Evolutionary conservation across 1,140 invertebrate species (phyloP).

Genomic region (Sminthurides bifidus): DNA sequence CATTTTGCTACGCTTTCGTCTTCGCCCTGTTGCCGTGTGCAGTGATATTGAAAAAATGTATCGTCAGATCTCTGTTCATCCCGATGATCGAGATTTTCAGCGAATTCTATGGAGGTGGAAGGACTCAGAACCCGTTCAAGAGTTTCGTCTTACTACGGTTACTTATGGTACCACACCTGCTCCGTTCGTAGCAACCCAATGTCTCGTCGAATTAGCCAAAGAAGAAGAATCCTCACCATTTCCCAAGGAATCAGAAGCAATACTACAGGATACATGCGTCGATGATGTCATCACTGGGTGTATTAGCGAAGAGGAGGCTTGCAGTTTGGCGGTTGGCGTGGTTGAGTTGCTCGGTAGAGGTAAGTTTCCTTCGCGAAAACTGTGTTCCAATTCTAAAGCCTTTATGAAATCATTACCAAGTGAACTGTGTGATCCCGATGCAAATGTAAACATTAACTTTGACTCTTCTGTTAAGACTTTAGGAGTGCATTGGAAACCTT

Average conservation of each 20-base stretch:
- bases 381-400: background rate
- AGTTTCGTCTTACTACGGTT: constrained; percentile 30
- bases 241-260: background rate
- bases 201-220: constrained; percentile 28
- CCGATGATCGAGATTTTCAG: constrained; percentile 30
- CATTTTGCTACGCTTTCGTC: constrained; percentile 19
- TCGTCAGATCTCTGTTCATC: constrained; percentile 7
- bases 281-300: background rate
- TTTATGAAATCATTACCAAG: background rate
- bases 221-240: constrained; percentile 26
- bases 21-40: no score
- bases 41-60: constrained; percentile 34
- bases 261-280: background rate
- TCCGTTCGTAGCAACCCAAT: constrained; percentile 33
- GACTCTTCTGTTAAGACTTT: constrained; percentile 4
- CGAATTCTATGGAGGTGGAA: constrained; percentile 35
- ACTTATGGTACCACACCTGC: constrained; percentile 35
- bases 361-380: constrained; percentile 5
- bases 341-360: background rate
- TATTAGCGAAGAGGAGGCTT: constrained; percentile 13
- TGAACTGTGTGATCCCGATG: background rate
- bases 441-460: background rate
- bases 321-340: constrained; percentile 12
- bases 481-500: constrained; percentile 1
- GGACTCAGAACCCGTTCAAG: constrained; percentile 26